Conservation (phyloP, 2,888 invertebrate genomes). For the Acronicta alni region DNA sequence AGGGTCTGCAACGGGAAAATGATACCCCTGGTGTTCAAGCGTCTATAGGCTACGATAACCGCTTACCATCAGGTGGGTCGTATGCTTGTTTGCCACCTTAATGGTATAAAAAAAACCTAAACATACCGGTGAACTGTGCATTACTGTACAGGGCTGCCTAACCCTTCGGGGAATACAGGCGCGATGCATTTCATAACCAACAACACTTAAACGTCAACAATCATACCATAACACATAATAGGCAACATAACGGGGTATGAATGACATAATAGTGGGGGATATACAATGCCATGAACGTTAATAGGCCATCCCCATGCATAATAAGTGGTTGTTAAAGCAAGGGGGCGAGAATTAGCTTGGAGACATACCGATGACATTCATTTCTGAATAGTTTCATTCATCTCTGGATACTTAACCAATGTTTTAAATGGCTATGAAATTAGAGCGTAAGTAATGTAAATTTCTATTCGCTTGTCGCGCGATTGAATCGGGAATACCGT, state of each 20-base stretch:
- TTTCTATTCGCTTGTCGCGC: not conserved
- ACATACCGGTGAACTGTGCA: too few relatives aligned
- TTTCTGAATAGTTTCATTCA: constrained; percentile 24
- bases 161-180: too few relatives aligned
- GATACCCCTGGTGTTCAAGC: too few relatives aligned
- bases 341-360: constrained; percentile 11
- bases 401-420: not conserved
- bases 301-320: constrained; percentile 40
- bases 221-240: constrained; percentile 4
- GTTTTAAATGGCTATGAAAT: not conserved
- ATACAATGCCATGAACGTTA: constrained; percentile 14
- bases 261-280: constrained; percentile 15
- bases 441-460: not conserved
- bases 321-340: constrained; percentile 31
- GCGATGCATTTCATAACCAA: too few relatives aligned
- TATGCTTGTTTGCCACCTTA: too few relatives aligned
- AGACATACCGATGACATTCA: constrained; percentile 8
- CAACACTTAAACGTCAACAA: constrained; percentile 21
- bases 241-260: constrained; percentile 1
- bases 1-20: too few relatives aligned
- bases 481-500: too few relatives aligned
- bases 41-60: too few relatives aligned
- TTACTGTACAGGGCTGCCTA: too few relatives aligned
- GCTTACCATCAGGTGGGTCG: too few relatives aligned
- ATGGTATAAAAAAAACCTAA: too few relatives aligned